Evolutionary conservation across 2,888 invertebrate species (phyloP).

Genomic region (Leptogaster cylindrica): DNA sequence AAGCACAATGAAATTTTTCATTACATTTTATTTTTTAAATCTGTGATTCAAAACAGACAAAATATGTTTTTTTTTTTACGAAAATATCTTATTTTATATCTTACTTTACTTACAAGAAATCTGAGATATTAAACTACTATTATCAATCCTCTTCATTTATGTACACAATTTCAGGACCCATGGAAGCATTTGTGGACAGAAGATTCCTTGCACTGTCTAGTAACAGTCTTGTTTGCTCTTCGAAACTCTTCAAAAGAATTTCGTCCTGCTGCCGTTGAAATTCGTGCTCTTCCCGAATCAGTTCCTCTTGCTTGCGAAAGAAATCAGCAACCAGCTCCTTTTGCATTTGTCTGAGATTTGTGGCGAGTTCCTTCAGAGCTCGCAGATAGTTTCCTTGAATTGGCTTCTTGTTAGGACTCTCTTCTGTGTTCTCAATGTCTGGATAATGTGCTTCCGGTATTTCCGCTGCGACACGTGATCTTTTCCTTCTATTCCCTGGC

Average conservation of each 20-base stretch:
- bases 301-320: slow-evolving; percentile 57
- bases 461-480: background rate
- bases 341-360: slow-evolving; percentile 54
- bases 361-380: slow-evolving; percentile 53
- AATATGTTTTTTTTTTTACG: background rate
- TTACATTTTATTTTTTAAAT: background rate
- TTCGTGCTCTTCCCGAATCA: slow-evolving; percentile 57
- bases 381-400: slow-evolving; percentile 42
- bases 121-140: background rate
- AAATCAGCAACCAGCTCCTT: slow-evolving; percentile 57
- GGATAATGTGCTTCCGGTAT: slow-evolving; percentile 16
- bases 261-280: slow-evolving; percentile 58
- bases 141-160: slow-evolving; percentile 45
- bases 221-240: slow-evolving; percentile 55
- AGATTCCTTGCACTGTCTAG: slow-evolving; percentile 50
- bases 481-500: background rate
- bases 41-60: too few species aligned
- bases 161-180: slow-evolving; percentile 45
- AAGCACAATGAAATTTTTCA: slow-evolving; percentile 3
- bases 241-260: slow-evolving; percentile 55
- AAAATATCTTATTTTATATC: slow-evolving; percentile 6
- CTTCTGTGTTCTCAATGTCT: slow-evolving; percentile 2
- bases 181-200: slow-evolving; percentile 40
- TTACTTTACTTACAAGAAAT: background rate
- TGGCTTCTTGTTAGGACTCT: slow-evolving; percentile 39